These are phyloP conservation scores for Amphiprion clarkii DNA, from an alignment of 2,797 vertebrate genomes.

Conservation along the genomic window DNA sequence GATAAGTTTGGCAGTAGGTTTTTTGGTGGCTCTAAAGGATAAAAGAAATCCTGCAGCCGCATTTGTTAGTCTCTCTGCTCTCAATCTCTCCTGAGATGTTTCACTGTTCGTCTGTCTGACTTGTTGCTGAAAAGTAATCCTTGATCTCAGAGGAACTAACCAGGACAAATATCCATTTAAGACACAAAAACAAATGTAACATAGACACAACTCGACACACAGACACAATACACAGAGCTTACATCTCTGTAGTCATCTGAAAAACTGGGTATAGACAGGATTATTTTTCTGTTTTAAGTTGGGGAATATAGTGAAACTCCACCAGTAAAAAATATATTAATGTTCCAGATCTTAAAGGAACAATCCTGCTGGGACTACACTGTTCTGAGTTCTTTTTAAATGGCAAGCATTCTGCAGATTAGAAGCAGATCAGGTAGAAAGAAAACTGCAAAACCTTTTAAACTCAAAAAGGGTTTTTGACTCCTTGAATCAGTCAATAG, in stretches of 20 bases:
- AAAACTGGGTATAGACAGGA: not conserved
- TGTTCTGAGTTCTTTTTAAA: not conserved
- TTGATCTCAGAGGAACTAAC: constrained; percentile 34
- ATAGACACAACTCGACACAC: not conserved
- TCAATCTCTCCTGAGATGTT: not conserved
- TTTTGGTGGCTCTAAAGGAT: constrained; percentile 12
- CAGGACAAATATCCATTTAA: constrained; percentile 19
- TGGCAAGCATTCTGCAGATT: not conserved
- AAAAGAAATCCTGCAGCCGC: constrained; percentile 1
- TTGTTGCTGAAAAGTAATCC: constrained; percentile 5
- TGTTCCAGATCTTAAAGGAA: too few species aligned
- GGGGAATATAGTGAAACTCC: constrained; percentile 2
- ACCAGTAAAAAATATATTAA: not conserved
- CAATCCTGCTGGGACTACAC: too few species aligned
- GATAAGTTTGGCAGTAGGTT: not conserved
- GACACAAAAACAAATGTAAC: not conserved
- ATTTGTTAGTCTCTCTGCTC: constrained; percentile 5
- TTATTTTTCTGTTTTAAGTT: not conserved
- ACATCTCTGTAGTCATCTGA: not conserved
- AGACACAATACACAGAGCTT: not conserved
- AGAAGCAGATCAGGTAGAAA: not conserved
- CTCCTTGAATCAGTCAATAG: not conserved
- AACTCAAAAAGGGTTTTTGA: not conserved
- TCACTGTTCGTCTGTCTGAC: not conserved
- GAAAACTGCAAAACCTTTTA: not conserved